A percentile compares a stretch with the other conserved stretches of the same genome.
Evolutionary conservation across 2,113 vertebrate species (phyloP).

Genomic region (Thinocorus orbignyianus): DNA sequence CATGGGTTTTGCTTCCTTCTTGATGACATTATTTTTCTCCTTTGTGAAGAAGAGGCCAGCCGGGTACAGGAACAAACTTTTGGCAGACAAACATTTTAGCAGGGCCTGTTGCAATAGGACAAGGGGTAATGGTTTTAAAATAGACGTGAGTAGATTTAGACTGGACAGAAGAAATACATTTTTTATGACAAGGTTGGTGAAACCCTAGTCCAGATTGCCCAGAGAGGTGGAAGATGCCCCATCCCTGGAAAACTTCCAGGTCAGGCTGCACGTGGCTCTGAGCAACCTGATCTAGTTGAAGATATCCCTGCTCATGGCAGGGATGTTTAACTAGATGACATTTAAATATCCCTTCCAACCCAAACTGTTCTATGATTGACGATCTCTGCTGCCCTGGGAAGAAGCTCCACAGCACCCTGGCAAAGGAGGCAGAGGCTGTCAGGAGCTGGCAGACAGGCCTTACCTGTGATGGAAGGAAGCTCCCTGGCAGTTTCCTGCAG

Average conservation of each 20-base stretch:
- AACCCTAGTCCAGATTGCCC: no score
- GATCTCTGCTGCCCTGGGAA: neutral
- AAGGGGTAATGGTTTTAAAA: neutral
- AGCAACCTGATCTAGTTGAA: neutral
- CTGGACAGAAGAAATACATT: neutral
- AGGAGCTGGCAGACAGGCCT: neutral
- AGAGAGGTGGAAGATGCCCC: neutral
- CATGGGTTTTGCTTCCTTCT: neutral
- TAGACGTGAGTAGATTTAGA: neutral
- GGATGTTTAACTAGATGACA: neutral
- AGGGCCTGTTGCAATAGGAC: neutral
- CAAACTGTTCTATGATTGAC: neutral
- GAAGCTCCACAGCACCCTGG: neutral
- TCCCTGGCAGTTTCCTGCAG: neutral
- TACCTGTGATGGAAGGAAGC: neutral
- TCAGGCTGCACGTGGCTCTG: neutral
- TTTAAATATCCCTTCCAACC: neutral
- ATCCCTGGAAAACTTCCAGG: neutral
- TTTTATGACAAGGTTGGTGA: neutral
- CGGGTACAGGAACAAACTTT: fast-evolving
- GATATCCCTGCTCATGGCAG: neutral
- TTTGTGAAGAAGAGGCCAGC: neutral
- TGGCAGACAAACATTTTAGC: neutral
- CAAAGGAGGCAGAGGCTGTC: neutral
- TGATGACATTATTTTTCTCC: neutral